A percentile compares a stretch with the other conserved stretches of the same genome.
These are phyloP conservation scores for Phalacrocorax pelagicus DNA, from an alignment of 2,113 vertebrate species.

Conservation along the genomic window DNA sequence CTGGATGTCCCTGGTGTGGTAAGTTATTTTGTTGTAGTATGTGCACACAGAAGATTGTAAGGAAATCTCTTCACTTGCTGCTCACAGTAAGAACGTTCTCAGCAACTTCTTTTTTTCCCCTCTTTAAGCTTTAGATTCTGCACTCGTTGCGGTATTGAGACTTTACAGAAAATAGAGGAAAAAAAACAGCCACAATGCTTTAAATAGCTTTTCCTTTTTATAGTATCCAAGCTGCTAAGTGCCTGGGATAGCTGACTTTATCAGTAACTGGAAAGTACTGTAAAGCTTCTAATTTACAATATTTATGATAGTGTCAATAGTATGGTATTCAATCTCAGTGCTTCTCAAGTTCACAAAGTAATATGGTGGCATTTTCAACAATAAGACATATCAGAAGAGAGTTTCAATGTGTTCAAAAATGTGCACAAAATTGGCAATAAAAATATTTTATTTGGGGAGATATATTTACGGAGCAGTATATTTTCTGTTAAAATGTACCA, in stretches of 20 bases:
- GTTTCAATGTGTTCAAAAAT: neutral
- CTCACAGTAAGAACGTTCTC: neutral
- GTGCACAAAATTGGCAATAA: neutral
- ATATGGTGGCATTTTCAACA: neutral
- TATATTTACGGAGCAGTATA: neutral
- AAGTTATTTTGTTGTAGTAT: neutral
- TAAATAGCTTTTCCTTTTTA: conserved; percentile 48
- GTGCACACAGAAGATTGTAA: neutral
- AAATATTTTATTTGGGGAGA: neutral
- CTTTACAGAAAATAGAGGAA: conserved; percentile 21
- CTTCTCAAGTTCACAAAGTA: neutral
- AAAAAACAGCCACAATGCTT: conserved; percentile 26
- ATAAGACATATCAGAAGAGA: neutral
- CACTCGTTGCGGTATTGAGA: neutral
- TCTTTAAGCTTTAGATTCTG: neutral
- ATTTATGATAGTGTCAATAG: neutral
- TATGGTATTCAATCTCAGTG: neutral
- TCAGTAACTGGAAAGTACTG: neutral
- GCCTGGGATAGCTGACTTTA: conserved; percentile 12
- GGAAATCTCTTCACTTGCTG: neutral
- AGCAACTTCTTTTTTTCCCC: neutral
- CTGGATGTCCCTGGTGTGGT: neutral
- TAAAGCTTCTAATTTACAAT: neutral
- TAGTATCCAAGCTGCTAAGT: neutral
- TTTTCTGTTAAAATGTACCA: neutral